These are phyloP conservation scores for Rhipidura dahli DNA, from an alignment of 2,113 vertebrate species.

Conservation along the genomic window DNA sequence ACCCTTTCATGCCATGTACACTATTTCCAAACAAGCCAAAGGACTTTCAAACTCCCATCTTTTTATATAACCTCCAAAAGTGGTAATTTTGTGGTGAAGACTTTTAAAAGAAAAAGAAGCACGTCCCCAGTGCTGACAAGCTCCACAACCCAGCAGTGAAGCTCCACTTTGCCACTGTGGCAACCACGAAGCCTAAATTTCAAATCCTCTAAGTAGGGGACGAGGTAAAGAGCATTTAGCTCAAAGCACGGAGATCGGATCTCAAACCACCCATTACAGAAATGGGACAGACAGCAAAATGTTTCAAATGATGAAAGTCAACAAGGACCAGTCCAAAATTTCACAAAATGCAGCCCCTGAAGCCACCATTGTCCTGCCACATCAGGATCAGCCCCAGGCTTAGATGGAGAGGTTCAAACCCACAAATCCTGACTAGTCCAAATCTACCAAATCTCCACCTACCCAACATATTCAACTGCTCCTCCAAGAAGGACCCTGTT, in stretches of 20 bases:
- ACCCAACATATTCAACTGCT: not conserved
- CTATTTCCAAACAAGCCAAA: not conserved
- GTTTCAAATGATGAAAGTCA: not conserved
- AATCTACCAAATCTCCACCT: not conserved
- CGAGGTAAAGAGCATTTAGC: not conserved
- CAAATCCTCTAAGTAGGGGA: not conserved
- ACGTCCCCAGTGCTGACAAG: not conserved
- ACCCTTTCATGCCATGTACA: not conserved
- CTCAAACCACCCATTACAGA: not conserved
- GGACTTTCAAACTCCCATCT: not conserved
- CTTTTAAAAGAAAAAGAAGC: not conserved
- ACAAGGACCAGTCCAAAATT: not conserved
- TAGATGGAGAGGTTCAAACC: not conserved
- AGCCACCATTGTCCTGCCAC: not conserved
- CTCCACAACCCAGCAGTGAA: not conserved
- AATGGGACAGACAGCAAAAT: not conserved
- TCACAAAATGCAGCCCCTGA: not conserved
- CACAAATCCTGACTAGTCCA: not conserved
- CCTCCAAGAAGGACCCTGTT: not conserved
- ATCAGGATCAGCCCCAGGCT: not conserved
- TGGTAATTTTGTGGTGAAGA: slow-evolving; percentile 47
- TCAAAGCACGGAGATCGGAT: not conserved
- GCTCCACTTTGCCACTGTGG: slow-evolving; percentile 37
- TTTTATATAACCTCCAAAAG: slow-evolving; percentile 21
- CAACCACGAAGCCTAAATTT: slow-evolving; percentile 48